phyloP scores from a whole-genome alignment of 2,797 vertebrate species.

The Malacoraja senta region DNA sequence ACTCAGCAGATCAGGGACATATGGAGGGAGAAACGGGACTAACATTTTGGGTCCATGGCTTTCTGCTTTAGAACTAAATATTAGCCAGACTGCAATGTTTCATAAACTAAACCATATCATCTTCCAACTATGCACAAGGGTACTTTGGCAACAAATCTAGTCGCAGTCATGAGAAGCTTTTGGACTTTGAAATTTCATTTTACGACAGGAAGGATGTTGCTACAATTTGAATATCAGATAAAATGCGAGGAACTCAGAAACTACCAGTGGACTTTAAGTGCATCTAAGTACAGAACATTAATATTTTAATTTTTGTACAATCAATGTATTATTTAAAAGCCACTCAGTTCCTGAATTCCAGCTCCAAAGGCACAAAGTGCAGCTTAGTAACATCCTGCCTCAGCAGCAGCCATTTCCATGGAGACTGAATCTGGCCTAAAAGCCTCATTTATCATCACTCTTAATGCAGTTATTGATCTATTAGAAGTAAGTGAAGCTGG shows the following conservation, averaged over 20 bases:
- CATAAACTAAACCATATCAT: not conserved
- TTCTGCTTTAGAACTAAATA: not conserved
- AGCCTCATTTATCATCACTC: constrained; percentile 25
- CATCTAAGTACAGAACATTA: not conserved
- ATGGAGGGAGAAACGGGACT: no score
- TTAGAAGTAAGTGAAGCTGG: not conserved
- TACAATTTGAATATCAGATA: not conserved
- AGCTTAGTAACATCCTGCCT: constrained; percentile 21
- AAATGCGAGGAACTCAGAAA: not conserved
- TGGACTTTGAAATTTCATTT: not conserved
- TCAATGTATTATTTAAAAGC: not conserved
- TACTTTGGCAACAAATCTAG: not conserved
- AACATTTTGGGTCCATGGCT: no score
- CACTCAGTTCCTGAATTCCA: not conserved
- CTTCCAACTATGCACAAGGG: not conserved
- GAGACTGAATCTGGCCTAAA: not conserved
- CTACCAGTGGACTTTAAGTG: not conserved
- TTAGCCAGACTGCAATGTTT: not conserved
- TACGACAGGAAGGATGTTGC: not conserved
- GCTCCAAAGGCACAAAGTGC: not conserved
- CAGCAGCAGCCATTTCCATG: not conserved
- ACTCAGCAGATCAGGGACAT: no score
- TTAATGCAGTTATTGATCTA: constrained; percentile 30
- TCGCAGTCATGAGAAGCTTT: not conserved
- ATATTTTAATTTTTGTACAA: not conserved